These are phyloP conservation scores for Ceratoteleas bidentatus DNA, from an alignment of 1,140 invertebrate species.

Conservation along the genomic window DNA sequence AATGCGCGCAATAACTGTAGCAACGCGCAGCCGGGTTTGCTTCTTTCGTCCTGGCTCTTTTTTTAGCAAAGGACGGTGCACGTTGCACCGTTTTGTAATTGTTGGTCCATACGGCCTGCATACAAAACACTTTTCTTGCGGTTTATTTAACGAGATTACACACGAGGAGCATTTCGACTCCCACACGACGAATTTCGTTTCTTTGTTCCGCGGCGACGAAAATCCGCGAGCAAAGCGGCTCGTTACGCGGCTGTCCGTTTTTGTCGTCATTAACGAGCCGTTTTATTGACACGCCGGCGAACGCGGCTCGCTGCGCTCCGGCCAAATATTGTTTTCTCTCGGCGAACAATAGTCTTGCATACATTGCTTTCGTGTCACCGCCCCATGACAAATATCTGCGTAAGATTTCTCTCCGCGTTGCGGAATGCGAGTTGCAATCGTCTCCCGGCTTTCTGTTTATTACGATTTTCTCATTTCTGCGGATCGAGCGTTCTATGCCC, in stretches of 20 bases:
- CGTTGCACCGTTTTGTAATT: slow-evolving; percentile 36
- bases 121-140: slow-evolving; percentile 28
- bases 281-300: slow-evolving; percentile 26
- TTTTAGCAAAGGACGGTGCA: slow-evolving; percentile 36
- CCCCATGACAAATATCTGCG: slow-evolving; percentile 31
- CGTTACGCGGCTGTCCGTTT: slow-evolving; percentile 7
- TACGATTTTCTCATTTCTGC: slow-evolving; percentile 34
- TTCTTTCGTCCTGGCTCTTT: slow-evolving; percentile 17
- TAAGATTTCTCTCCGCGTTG: slow-evolving; percentile 29
- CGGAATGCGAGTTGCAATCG: slow-evolving; percentile 31
- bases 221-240: slow-evolving; percentile 6
- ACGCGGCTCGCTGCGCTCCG: slow-evolving; percentile 4
- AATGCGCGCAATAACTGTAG: slow-evolving; percentile 3
- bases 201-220: slow-evolving; percentile 18
- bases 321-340: slow-evolving; percentile 34
- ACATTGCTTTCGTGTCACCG: slow-evolving; percentile 22
- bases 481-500: not conserved
- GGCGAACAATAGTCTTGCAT: slow-evolving; percentile 17
- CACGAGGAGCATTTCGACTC: slow-evolving; percentile 22
- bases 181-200: slow-evolving; percentile 26
- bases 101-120: slow-evolving; percentile 28
- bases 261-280: slow-evolving; percentile 18
- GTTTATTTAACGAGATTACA: slow-evolving; percentile 46
- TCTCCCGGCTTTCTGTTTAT: slow-evolving; percentile 38
- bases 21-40: slow-evolving; percentile 4